These are phyloP conservation scores for Paraplagusia blochii DNA, from an alignment of 2,113 vertebrate species.

Conservation along the genomic window DNA sequence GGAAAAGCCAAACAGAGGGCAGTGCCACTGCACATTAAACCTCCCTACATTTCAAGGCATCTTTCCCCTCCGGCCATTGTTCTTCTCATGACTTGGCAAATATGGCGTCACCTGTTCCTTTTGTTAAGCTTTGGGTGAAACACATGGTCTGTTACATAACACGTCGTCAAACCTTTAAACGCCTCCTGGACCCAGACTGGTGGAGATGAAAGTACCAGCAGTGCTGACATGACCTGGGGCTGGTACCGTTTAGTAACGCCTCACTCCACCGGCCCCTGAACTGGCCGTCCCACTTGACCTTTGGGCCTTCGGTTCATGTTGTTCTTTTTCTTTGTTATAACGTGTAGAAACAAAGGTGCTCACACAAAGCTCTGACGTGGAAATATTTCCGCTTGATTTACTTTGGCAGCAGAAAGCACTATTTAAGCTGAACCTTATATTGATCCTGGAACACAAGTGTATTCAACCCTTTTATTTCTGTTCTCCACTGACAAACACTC, in stretches of 20 bases:
- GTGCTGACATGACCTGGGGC: conserved; percentile 27
- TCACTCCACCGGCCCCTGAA: conserved; percentile 1
- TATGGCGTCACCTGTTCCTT: conserved; percentile 19
- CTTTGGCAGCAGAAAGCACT: background rate
- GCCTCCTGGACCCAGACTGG: conserved; percentile 31
- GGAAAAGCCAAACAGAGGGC: too few relatives aligned
- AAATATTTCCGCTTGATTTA: background rate
- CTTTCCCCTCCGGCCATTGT: background rate
- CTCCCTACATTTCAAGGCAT: background rate
- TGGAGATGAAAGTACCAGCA: conserved; percentile 23
- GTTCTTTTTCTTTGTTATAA: conserved; percentile 10
- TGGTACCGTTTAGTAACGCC: conserved; percentile 44
- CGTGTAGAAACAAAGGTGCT: conserved; percentile 14
- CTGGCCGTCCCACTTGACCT: background rate
- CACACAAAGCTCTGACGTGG: conserved; percentile 4
- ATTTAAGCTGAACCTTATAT: background rate
- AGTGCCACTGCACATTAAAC: too few relatives aligned
- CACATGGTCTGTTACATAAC: conserved; percentile 38
- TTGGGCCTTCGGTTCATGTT: conserved; percentile 16
- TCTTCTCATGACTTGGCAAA: conserved; percentile 30
- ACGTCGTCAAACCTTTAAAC: conserved; percentile 17
- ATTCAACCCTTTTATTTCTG: background rate
- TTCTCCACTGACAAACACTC: background rate
- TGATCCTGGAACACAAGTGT: background rate
- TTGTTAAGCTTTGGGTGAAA: conserved; percentile 10